Evolutionary conservation across 1,140 invertebrate genomes (phyloP), one percentile per base, ranked within the genome.

Genomic region (Drosophila tropicalis): DNA sequence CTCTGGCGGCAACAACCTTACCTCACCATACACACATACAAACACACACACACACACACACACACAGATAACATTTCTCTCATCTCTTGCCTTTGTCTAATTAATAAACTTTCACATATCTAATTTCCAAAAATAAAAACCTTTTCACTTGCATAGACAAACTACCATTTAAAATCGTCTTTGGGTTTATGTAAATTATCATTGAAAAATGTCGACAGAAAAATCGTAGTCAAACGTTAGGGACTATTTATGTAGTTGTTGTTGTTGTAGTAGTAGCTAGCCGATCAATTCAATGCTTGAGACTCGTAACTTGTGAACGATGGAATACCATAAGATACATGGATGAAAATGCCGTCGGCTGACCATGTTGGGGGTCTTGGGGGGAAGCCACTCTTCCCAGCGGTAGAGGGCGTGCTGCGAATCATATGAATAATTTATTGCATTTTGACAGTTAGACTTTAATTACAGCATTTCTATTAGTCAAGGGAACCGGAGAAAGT

Each of bases 81-180:
- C 66, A 56, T 39, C 62, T 61, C 55, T 76, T 72, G 72, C 39
- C 36, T 41, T 67, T 83, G 76, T 78, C 67, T 89, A 89, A 87
- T 87, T 87, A 87, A 87, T 87, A 87, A 87, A 87, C 83, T 87
- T 87, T 87, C 83, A 89, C 83, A 89, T 74, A 68, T 89, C 70
- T 70, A 71, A 66, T 77, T 68, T 80, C 57, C 64, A 19, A 51
- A 51, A 51, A 47, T 17, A 51, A 57, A 78, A 60, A 77, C 69
- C 86, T 79, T 87, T 87, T 87, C 83, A 86, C 83, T 86, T 86
- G 83, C 72, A 83, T 65, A 67, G 3, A 29, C 25, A 29, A 29
- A 29, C 58, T 67, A 69, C 47, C 9, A 5, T 2, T 75, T 67
- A 32, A 75, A 73, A 68, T 68, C 40, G 51, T n/a, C 76, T 62